phyloP scores from a whole-genome alignment of 2,797 vertebrate genomes.

The Phalloptychus januarius region DNA sequence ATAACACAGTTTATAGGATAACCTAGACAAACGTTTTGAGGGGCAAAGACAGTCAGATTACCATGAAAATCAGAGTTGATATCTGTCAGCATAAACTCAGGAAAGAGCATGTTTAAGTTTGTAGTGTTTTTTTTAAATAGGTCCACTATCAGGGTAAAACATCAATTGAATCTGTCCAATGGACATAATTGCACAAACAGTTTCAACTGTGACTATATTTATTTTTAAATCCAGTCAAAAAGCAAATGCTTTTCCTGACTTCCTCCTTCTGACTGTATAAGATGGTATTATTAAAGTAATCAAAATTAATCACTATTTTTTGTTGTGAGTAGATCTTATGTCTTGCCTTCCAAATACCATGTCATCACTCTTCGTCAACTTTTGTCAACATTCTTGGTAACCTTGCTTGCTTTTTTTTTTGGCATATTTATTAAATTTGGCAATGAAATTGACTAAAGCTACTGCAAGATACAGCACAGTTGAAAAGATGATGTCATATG shows the following conservation, averaged over 20 bases:
- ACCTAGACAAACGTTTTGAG: not conserved
- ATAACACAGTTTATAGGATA: not conserved
- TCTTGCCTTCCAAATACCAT: not conserved
- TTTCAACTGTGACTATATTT: not conserved
- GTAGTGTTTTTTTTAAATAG: not conserved
- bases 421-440: not conserved
- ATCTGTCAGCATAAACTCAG: not conserved
- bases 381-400: not conserved
- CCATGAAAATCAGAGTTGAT: not conserved
- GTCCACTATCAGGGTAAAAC: not conserved
- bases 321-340: not conserved
- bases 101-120: not conserved
- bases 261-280: not conserved
- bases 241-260: not conserved
- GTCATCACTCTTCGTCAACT: not conserved
- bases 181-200: not conserved
- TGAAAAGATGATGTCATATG: not conserved
- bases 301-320: not conserved
- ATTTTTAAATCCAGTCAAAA: not conserved
- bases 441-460: not conserved
- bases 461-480: not conserved
- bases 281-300: not conserved
- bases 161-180: not conserved
- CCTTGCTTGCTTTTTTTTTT: not conserved
- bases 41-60: not conserved